Base-by-base conservation (phyloP, 2,888 invertebrate species). In the Amaurobius ferox region DNA sequence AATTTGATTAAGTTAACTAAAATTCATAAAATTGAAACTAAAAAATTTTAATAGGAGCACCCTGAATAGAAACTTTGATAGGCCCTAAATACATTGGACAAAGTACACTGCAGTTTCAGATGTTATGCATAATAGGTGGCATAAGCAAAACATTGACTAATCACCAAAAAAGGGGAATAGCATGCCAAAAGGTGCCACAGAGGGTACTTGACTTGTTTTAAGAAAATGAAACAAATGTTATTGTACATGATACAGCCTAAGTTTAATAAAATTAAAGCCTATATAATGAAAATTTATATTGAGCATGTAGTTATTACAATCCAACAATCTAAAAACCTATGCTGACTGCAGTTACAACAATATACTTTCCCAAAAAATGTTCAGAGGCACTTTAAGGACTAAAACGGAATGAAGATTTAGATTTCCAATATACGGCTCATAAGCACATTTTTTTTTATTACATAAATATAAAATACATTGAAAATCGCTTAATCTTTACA, bases 361-460 rank as follows among this genome's bases (percentile, higher is more conserved):
- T 55, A 71, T 62, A 70, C 70, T 83, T 79, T 68, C 71, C 76
- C 29, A 71, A 73, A 74, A 80, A 85, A 77, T 77, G 83, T 85
- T 85, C 71, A 77, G 70, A 85, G 83, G 83, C 83, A 85, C 83
- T 85, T 85, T 85, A 64, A 77, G 83, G 77, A 77, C 55, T 55
- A 55, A 55, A 55, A 55, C 55, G 55, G 55, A 55, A 55, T 55
- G 55, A 55, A 55, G 55, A 55, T 55, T 55, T 55, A 55, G 55
- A 55, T 55, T 55, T 55, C 55, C 55, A 55, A 55, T 55, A 55
- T 55, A 23, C 16, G 55, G 19, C 23, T 55, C 23, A 23, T 55
- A 55, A 55, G 55, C 19, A 55, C 55, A 55, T 55, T 55, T 23
- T 44, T 44, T 44, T 44, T 23, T 23, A 55, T 55, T 23, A 55